phyloP scores from a whole-genome alignment of 2,113 vertebrate species.

The Anseranas semipalmata region DNA sequence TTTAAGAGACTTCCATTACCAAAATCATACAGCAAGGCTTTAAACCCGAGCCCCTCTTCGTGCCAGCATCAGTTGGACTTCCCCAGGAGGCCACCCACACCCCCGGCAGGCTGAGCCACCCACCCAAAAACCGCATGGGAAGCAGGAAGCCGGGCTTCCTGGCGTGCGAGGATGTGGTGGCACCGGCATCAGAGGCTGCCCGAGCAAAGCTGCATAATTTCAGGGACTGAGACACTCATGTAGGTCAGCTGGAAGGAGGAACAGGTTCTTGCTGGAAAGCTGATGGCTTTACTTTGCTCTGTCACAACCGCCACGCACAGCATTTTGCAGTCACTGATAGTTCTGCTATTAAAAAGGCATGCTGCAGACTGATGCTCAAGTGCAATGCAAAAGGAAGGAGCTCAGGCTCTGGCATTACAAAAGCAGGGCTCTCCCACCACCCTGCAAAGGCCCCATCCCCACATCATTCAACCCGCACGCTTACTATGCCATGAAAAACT shows the following conservation, averaged over 20 bases:
- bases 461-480: fast-evolving
- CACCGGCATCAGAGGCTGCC: neutral
- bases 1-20: neutral
- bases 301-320: neutral
- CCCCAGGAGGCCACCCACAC: no score
- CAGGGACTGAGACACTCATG: fast-evolving
- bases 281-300: no score
- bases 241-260: no score
- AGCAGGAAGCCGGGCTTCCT: fast-evolving
- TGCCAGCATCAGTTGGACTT: fast-evolving
- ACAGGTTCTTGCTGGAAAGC: neutral
- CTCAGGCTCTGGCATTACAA: neutral
- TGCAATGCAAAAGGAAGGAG: fast-evolving
- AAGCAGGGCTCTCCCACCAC: neutral
- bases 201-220: neutral
- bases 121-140: neutral
- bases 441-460: neutral
- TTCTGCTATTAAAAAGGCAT: no score
- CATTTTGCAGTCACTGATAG: no score
- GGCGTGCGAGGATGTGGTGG: fast-evolving
- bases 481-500: neutral
- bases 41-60: fast-evolving
- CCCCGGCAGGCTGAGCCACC: neutral
- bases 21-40: neutral
- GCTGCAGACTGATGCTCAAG: no score